phyloP scores from a whole-genome alignment of 2,113 vertebrate species.

The Mesitornis unicolor region DNA sequence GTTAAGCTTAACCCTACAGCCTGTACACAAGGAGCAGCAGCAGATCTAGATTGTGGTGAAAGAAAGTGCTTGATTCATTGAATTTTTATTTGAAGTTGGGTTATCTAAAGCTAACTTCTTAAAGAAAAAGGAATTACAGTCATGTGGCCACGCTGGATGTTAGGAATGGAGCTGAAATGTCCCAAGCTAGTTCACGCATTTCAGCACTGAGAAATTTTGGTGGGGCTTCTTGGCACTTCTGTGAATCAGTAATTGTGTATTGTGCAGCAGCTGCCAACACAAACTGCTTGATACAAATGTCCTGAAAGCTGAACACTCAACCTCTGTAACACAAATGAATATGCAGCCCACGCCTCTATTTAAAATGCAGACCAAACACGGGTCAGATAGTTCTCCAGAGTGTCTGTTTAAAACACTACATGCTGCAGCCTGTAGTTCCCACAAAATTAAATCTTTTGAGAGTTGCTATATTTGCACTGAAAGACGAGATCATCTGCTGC shows the following conservation, averaged over 20 bases:
- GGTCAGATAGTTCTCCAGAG: neutral
- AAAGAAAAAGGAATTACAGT: neutral
- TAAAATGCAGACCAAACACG: neutral
- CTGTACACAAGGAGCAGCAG: neutral
- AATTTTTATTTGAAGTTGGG: neutral
- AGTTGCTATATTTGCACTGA: neutral
- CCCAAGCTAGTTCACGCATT: neutral
- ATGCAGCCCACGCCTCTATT: neutral
- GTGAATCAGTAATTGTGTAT: neutral
- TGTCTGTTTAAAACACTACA: neutral
- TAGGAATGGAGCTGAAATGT: neutral
- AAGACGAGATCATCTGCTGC: neutral
- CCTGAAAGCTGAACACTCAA: neutral
- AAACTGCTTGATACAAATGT: neutral
- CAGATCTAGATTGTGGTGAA: neutral
- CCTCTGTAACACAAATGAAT: neutral
- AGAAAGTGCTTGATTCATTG: accelerated
- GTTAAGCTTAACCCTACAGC: neutral
- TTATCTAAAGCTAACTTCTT: neutral
- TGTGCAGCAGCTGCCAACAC: neutral
- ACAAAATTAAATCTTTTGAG: neutral
- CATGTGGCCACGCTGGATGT: neutral
- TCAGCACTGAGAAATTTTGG: neutral
- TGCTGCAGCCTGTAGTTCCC: neutral
- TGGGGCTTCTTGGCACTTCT: neutral